These are phyloP conservation scores for Cricetomys ansorgei DNA, from an alignment of 2,113 vertebrate species.

Conservation along the genomic window DNA sequence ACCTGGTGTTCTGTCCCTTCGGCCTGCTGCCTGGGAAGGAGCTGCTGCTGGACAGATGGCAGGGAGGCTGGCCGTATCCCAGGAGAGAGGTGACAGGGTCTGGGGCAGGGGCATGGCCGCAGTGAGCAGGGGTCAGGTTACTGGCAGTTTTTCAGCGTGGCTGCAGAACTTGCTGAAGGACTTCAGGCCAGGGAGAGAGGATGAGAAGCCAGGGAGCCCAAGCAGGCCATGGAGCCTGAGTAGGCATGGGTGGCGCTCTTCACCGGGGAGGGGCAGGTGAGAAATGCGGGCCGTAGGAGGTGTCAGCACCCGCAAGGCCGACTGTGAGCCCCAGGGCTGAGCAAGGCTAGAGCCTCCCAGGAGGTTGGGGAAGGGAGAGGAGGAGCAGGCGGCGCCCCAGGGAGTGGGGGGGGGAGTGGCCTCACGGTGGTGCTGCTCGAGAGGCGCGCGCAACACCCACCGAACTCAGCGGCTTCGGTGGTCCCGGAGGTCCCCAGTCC, in stretches of 20 bases:
- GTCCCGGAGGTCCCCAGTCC: background rate
- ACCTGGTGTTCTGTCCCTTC: background rate
- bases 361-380: background rate
- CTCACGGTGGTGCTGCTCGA: accelerated
- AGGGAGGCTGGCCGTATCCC: background rate
- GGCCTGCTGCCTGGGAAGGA: background rate
- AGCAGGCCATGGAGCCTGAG: background rate
- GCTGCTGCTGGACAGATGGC: background rate
- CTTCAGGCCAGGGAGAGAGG: background rate
- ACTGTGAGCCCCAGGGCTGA: background rate
- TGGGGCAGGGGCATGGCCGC: background rate
- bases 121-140: background rate
- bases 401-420: background rate
- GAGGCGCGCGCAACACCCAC: background rate
- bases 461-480: background rate
- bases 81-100: background rate
- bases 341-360: accelerated
- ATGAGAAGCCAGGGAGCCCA: background rate
- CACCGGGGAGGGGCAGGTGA: background rate
- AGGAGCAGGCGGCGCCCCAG: no score
- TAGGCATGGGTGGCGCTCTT: background rate
- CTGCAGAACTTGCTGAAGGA: background rate
- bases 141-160: background rate
- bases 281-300: accelerated
- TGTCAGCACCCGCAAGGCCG: background rate